Evolutionary conservation across 2,888 invertebrate species (phyloP).

Genomic region (Phyto melanocephala): DNA sequence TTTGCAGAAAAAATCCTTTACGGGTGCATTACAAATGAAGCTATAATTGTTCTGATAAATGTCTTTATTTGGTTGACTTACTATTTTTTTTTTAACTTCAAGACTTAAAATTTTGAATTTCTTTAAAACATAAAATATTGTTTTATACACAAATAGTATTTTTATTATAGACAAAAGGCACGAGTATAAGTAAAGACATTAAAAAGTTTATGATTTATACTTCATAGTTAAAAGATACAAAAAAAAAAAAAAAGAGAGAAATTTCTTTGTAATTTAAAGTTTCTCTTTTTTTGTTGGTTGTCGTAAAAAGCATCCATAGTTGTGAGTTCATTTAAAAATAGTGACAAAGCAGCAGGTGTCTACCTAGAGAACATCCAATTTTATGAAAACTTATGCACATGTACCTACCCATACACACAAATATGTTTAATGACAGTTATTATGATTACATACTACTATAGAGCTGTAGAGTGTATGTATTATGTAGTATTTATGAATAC

Average conservation of each 20-base stretch:
- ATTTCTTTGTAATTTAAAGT: slow-evolving; percentile 22
- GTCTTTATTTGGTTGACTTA: neutral
- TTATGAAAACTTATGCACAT: neutral
- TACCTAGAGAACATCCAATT: slow-evolving; percentile 19
- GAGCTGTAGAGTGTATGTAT: no score
- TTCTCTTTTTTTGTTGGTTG: neutral
- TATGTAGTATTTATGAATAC: neutral
- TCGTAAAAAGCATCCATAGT: slow-evolving; percentile 6
- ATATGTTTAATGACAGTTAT: slow-evolving; percentile 8
- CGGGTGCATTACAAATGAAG: neutral
- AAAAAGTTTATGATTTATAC: slow-evolving; percentile 3
- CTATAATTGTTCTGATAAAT: slow-evolving; percentile 3
- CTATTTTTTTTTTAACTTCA: neutral
- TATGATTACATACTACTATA: neutral
- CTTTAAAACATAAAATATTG: neutral
- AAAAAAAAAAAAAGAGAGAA: neutral
- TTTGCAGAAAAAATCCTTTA: neutral
- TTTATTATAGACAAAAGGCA: neutral
- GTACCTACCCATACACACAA: no score
- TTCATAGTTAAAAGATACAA: neutral
- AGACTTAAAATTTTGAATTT: slow-evolving; percentile 1
- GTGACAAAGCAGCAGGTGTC: slow-evolving; percentile 56
- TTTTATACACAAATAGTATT: neutral
- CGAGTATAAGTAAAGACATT: neutral
- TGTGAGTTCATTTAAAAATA: slow-evolving; percentile 34